phyloP scores from a whole-genome alignment of 2,113 vertebrate species.

The Mohoua ochrocephala region DNA sequence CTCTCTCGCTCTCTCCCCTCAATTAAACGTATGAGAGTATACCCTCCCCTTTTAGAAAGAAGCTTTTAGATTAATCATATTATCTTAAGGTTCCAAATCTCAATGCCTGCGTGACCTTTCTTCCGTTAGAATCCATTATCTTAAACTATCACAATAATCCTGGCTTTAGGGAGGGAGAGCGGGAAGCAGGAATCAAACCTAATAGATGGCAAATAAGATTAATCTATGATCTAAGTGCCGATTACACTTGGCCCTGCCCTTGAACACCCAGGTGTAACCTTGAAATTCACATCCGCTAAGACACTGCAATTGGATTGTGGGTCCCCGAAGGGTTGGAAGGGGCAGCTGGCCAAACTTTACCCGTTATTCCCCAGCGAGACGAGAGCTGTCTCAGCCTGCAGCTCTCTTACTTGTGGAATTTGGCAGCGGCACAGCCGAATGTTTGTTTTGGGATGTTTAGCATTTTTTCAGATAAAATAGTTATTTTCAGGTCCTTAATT shows the following conservation, averaged over 20 bases:
- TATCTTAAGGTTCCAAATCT: slow-evolving; percentile 99
- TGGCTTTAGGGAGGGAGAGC: slow-evolving; percentile 96
- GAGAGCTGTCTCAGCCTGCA: slow-evolving; percentile 66
- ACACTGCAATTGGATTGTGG: slow-evolving; percentile 90
- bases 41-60: slow-evolving; percentile 88
- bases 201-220: slow-evolving; percentile 99
- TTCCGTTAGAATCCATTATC: slow-evolving; percentile 99
- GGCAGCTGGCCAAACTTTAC: slow-evolving; percentile 84
- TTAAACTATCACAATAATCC: slow-evolving; percentile 99
- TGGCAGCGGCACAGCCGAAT: slow-evolving; percentile 51
- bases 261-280: slow-evolving; percentile 99
- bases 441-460: slow-evolving; percentile 76
- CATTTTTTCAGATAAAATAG: slow-evolving; percentile 76
- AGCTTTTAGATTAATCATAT: slow-evolving; percentile 99
- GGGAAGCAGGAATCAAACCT: slow-evolving; percentile 97
- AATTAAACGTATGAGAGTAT: slow-evolving; percentile 92
- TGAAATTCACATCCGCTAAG: slow-evolving; percentile 97
- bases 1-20: slow-evolving; percentile 65
- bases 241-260: slow-evolving; percentile 99
- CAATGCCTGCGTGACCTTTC: slow-evolving; percentile 93
- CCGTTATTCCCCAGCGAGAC: slow-evolving; percentile 77
- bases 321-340: slow-evolving; percentile 79
- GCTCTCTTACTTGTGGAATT: slow-evolving; percentile 70
- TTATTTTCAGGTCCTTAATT: slow-evolving; percentile 72
- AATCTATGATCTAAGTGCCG: slow-evolving; percentile 99